A percentile compares a stretch with the other conserved stretches of the same genome.
These are phyloP conservation scores for human (Homo sapiens) DNA, from an alignment of 2,113 vertebrate genomes.

Conservation along the genomic window DNA sequence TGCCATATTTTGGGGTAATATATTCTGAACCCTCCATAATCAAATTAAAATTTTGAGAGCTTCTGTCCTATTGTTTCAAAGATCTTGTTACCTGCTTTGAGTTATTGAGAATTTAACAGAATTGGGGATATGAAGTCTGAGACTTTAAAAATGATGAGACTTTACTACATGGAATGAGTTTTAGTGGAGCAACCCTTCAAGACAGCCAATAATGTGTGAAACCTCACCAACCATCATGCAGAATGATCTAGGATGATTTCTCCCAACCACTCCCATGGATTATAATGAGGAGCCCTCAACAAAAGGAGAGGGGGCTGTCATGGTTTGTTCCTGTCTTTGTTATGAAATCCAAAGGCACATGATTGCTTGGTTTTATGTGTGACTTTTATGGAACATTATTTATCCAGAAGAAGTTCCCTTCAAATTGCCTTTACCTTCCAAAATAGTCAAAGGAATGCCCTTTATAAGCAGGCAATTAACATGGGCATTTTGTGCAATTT, in stretches of 20 bases:
- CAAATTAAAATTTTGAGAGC: neutral
- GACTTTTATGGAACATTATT: neutral
- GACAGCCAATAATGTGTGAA: neutral
- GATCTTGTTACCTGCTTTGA: neutral
- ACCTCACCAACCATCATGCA: neutral
- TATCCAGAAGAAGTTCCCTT: neutral
- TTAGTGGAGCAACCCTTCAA: neutral
- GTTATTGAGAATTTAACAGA: neutral
- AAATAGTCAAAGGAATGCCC: neutral
- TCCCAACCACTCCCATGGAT: neutral
- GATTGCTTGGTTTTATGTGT: neutral
- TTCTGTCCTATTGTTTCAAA: neutral
- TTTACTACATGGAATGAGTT: neutral
- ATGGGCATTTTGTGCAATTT: neutral
- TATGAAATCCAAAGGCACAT: neutral
- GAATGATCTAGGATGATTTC: neutral
- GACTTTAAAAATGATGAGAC: neutral
- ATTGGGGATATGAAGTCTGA: neutral
- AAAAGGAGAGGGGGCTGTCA: neutral
- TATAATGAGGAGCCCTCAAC: neutral
- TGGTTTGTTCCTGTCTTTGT: neutral
- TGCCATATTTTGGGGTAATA: too few relatives aligned
- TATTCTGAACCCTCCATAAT: neutral
- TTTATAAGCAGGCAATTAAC: neutral
- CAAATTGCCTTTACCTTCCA: neutral